These are phyloP conservation scores for Chrysolina americana DNA, from an alignment of 2,888 invertebrate species.

Conservation along the genomic window DNA sequence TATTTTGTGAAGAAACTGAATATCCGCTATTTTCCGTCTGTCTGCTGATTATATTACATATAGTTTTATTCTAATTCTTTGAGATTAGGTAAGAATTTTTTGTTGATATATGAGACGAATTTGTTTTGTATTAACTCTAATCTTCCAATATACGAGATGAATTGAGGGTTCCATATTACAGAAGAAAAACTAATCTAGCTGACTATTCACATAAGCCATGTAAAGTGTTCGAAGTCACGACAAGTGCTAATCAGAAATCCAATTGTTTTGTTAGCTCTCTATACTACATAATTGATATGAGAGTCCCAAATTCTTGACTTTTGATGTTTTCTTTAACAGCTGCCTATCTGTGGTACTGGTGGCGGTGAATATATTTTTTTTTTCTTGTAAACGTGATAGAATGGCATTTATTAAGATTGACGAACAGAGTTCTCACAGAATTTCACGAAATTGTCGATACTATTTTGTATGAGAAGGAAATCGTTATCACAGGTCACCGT, in stretches of 20 bases:
- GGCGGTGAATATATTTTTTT: neutral
- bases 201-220: neutral
- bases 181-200: neutral
- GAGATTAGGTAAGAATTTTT: neutral
- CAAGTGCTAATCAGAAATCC: neutral
- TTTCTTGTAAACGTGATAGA: neutral
- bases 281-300: neutral
- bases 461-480: too few relatives aligned
- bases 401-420: neutral
- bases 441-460: too few relatives aligned
- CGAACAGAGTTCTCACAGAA: too few relatives aligned
- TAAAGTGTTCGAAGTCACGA: neutral
- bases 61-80: neutral
- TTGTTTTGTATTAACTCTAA: neutral
- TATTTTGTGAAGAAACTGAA: neutral
- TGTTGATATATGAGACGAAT: too few relatives aligned
- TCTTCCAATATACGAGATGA: neutral
- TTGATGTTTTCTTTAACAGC: neutral
- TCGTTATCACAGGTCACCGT: too few relatives aligned
- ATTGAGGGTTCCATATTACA: neutral
- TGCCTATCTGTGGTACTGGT: neutral
- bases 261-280: neutral
- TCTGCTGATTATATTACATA: neutral
- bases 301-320: neutral
- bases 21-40: neutral